These are phyloP conservation scores for Cremastobaeus sp. DNA, from an alignment of 2,888 invertebrate species.

Conservation along the genomic window DNA sequence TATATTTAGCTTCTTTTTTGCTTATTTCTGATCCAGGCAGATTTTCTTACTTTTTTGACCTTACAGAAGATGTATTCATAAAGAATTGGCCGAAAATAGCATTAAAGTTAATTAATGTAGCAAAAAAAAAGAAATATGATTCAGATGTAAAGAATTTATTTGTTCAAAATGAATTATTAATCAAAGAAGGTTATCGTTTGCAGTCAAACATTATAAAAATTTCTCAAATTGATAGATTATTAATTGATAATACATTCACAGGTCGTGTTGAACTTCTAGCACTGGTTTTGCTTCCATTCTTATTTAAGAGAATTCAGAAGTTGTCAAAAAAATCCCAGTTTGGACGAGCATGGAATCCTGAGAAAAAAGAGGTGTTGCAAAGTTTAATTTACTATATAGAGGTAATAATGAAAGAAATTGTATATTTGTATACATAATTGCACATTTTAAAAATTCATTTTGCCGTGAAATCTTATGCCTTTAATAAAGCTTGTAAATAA, in stretches of 20 bases:
- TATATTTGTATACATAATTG: too few species aligned
- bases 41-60: neutral
- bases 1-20: too few species aligned
- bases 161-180: neutral
- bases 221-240: too few species aligned
- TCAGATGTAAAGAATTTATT: neutral
- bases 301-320: constrained; percentile 24
- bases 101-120: neutral
- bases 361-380: constrained; percentile 20
- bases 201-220: neutral
- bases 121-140: neutral
- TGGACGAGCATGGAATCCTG: constrained; percentile 2
- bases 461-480: too few species aligned
- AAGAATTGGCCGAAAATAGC: neutral
- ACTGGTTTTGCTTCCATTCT: constrained; percentile 20
- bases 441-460: too few species aligned
- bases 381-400: constrained; percentile 37
- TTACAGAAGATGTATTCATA: neutral
- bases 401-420: neutral
- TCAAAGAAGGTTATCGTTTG: neutral
- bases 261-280: neutral
- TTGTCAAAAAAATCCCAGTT: constrained; percentile 23
- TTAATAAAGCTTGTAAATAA: neutral
- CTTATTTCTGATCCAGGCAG: neutral
- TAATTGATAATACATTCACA: neutral